Base-by-base conservation (phyloP, 2,888 invertebrate genomes). In the Stenurella melanura region DNA sequence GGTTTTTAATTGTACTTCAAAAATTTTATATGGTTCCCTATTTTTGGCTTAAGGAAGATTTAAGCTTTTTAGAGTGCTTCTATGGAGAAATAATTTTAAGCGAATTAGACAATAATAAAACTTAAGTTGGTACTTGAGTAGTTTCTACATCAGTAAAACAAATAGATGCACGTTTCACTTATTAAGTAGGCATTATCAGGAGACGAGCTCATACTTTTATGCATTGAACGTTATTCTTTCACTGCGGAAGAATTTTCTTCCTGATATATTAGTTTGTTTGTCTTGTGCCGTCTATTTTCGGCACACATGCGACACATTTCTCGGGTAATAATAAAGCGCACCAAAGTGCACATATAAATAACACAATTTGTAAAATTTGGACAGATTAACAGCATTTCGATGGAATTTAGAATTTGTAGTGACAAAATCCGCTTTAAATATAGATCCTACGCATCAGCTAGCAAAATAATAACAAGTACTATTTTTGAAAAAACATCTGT, bases 401-500 rank as follows among this genome's bases (percentile, higher is more conserved):
- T 57, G 54, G 72, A 21, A 72, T 54, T 50, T 19, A 18, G 19
- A 61, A 50, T 63, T n/a, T 54, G 34, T 50, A 63, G 72, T 72
- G 72, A 72, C 80, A 79, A 80, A 80, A 82, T 77, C 75, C 75
- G n/a, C 54, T 42, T 71, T 72, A 74, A 77, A 79, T 75, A 75
- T 78, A 81, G 78, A 71, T 75, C 73, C 79, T 76, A 78, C 79
- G 80, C 75, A 78, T 73, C 68, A 60, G 63, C 68, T 68, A 64
- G 38, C 64, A 67, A 73, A 75, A 77, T 76, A 84, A 83, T 76
- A 84, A 83, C 81, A 84, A 79, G 75, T 76, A 78, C 80, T 82
- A 83, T 82, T 81, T 81, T 82, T 63, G 80, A 81, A 79, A 74
- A 86, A 87, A 87, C 87, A 87, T 87, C 87, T 88, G 87, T 87